phyloP scores from a whole-genome alignment of 2,113 vertebrate species.

The Lophotis ruficrista region DNA sequence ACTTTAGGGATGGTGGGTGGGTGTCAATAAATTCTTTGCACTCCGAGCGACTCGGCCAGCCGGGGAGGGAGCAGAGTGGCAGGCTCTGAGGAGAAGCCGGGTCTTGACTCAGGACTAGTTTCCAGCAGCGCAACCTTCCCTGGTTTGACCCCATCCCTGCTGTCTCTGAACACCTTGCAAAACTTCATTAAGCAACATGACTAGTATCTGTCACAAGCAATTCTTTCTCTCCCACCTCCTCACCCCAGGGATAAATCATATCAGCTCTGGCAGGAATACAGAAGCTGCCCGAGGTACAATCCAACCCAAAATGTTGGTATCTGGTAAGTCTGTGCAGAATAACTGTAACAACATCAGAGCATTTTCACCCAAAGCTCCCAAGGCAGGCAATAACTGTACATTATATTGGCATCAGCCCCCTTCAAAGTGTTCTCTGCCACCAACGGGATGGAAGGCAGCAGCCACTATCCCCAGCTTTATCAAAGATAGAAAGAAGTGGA shows the following conservation, averaged over 20 bases:
- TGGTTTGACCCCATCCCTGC: slow-evolving; percentile 27
- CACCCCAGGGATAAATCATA: slow-evolving; percentile 34
- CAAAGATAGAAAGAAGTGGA: not conserved
- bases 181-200: slow-evolving; percentile 53
- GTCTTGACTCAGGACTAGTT: not conserved
- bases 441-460: not conserved
- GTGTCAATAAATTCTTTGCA: slow-evolving; percentile 55
- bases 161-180: slow-evolving; percentile 49
- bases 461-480: not conserved
- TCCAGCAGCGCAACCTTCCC: not conserved
- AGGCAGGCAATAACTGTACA: not conserved
- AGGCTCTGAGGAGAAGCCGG: not conserved
- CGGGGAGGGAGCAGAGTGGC: not conserved
- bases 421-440: not conserved
- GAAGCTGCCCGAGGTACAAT: not conserved
- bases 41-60: not conserved
- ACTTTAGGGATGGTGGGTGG: slow-evolving; percentile 29
- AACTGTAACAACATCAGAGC: not conserved
- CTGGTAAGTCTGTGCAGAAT: not conserved
- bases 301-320: not conserved
- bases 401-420: not conserved
- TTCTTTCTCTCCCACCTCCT: slow-evolving; percentile 42
- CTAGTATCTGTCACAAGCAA: slow-evolving; percentile 45
- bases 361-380: not conserved
- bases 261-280: slow-evolving; percentile 37